A percentile compares a stretch with the other conserved stretches of the same genome.
These are phyloP conservation scores for Brachirus orientalis DNA, from an alignment of 2,113 vertebrate genomes.

Conservation along the genomic window DNA sequence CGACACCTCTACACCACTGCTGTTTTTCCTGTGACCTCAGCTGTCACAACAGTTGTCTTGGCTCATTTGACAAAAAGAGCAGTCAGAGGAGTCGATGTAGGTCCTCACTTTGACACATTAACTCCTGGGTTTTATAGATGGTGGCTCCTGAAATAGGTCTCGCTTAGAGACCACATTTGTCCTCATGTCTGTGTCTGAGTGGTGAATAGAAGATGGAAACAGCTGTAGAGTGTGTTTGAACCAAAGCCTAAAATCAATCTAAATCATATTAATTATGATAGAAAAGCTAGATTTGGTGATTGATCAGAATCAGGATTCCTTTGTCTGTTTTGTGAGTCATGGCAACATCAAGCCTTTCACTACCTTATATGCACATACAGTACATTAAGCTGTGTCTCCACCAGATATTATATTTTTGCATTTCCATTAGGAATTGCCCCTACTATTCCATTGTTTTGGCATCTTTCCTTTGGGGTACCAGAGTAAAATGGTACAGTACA, in stretches of 20 bases:
- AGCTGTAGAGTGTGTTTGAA: not conserved
- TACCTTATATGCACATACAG: no score
- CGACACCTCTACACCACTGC: conserved; percentile 36
- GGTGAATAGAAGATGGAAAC: conserved; percentile 6
- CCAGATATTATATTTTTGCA: no score
- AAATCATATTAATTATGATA: not conserved
- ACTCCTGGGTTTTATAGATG: conserved; percentile 7
- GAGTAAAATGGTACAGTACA: no score
- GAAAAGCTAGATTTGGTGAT: not conserved
- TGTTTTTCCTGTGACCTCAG: conserved; percentile 56
- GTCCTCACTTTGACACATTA: conserved; percentile 30
- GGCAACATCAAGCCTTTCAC: no score
- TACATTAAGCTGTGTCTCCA: no score
- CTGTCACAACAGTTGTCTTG: conserved; percentile 65
- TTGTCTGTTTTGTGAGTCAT: no score
- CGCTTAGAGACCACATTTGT: conserved; percentile 19
- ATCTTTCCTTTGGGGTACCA: no score
- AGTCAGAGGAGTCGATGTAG: conserved; percentile 27
- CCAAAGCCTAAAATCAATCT: not conserved
- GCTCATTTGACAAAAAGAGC: conserved; percentile 58
- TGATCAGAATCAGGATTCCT: not conserved
- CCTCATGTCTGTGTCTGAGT: conserved; percentile 13
- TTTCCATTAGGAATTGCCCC: no score
- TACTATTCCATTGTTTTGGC: no score
- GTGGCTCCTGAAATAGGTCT: not conserved